Conservation (phyloP, 2,113 vertebrate genomes). For the Mustelus asterias region DNA sequence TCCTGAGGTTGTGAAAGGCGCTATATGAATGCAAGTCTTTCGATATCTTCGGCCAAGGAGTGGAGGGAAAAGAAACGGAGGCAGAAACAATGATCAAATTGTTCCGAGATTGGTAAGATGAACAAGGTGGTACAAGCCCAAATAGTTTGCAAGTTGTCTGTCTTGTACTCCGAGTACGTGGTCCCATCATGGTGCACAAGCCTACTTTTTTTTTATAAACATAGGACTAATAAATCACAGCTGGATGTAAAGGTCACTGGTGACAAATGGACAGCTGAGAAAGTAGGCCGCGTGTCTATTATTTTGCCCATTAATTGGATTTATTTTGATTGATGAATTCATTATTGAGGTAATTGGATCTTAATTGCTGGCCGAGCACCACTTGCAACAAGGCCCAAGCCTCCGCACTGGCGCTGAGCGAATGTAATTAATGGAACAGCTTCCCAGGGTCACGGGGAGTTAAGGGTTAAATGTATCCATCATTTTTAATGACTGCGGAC, state of each 20-base stretch:
- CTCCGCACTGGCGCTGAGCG: not conserved
- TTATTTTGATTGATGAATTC: slow-evolving; percentile 17
- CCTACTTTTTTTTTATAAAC: not conserved
- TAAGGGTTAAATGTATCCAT: slow-evolving; percentile 20
- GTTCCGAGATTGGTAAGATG: not conserved
- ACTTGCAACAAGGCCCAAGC: not conserved
- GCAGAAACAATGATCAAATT: not conserved
- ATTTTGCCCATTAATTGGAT: not conserved
- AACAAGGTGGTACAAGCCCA: not conserved
- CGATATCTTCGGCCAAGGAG: not conserved
- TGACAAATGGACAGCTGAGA: slow-evolving; percentile 1
- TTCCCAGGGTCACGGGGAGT: not conserved
- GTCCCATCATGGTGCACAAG: not conserved
- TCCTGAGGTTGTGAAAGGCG: not conserved
- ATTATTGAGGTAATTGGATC: slow-evolving; percentile 24
- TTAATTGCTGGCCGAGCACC: not conserved
- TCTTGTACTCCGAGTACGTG: not conserved
- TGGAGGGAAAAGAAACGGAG: not conserved
- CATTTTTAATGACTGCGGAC: not conserved
- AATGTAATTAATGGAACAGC: not conserved
- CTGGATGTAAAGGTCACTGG: not conserved
- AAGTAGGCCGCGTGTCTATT: not conserved
- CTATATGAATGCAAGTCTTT: not conserved
- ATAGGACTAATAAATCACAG: not conserved
- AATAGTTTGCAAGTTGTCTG: not conserved